Conservation (phyloP, 2,113 vertebrate genomes). For the Emydocephalus ijimae region DNA sequence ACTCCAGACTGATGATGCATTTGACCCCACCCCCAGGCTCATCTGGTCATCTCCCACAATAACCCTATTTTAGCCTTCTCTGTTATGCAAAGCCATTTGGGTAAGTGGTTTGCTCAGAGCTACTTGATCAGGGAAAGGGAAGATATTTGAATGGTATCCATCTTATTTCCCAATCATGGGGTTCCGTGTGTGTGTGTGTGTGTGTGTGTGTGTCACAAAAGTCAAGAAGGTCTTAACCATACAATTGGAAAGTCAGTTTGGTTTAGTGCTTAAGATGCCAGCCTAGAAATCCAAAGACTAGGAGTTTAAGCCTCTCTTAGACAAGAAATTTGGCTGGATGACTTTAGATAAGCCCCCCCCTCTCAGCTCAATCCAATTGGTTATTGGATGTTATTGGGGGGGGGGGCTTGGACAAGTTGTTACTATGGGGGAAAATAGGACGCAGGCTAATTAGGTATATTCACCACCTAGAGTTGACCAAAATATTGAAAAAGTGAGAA, state of each 20-base stretch:
- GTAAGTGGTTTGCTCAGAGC: neutral
- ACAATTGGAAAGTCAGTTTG: neutral
- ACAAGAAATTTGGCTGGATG: neutral
- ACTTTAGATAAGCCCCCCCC: neutral
- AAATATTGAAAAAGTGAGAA: neutral
- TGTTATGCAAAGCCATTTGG: neutral
- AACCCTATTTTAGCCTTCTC: neutral
- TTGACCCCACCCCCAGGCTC: neutral
- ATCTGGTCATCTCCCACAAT: neutral
- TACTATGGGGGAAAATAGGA: neutral
- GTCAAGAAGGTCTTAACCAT: neutral
- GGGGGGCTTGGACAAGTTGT: neutral
- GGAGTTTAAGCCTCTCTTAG: neutral
- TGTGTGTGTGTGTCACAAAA: neutral
- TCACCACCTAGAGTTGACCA: neutral
- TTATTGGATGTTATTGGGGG: no score
- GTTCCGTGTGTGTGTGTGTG: fast-evolving
- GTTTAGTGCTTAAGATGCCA: neutral
- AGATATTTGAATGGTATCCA: neutral
- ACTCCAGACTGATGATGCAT: neutral
- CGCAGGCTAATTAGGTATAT: neutral
- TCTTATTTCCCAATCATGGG: neutral
- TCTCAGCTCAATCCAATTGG: neutral
- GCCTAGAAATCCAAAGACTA: no score
- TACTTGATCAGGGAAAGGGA: neutral